Base-by-base conservation (phyloP, 1,140 invertebrate species). In the Scaptodrosophila lebanonensis region DNA sequence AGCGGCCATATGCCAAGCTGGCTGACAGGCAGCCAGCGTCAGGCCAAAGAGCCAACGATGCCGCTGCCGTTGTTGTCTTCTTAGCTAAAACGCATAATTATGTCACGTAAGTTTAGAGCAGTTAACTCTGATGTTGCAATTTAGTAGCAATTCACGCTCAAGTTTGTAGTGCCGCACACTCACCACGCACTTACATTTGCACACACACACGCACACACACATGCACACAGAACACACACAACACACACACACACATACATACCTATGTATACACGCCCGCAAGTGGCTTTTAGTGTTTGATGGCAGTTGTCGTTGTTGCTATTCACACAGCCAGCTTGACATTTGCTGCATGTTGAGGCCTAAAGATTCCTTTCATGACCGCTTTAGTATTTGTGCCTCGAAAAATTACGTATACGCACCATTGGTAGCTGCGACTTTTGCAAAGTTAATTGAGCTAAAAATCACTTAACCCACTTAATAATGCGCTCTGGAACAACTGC, bases 41-140 rank as follows among this genome's bases (percentile, higher is more conserved):
- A 60, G 25, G 9, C 36, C 32, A 18, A 30, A 13, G 32, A 39
- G 16, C 36, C 32, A 27, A 25, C 29, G 18, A 27, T 52, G 36
- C 18, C 42, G 43, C 50, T 67, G 73, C 49, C 57, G 56, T 42
- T 66, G 52, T 42, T 66, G 57, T 53, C 73, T 54, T 62, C 64
- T 68, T 79, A 72, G 73, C 66, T n/a, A 63, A 77, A 79, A 69
- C 66, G 75, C 75, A 82, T 82, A 82, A 82, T 82, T 82, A 82
- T 82, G 75, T 82, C 75, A 82, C 75, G 75, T 82, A 82, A 82
- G 75, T 79, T 82, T 82, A 82, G 63, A 82, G 75, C 69, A 82
- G 75, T 82, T 82, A 82, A 73, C 75, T 79, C 61, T 58, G 56
- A 65, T 79, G 68, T 79, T 69, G 75, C 69, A 69, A 69, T 79